A percentile compares a stretch with the other conserved stretches of the same genome.
Evolutionary conservation across 2,113 vertebrate genomes (phyloP).

Genomic region (Girardinichthys multiradiatus): DNA sequence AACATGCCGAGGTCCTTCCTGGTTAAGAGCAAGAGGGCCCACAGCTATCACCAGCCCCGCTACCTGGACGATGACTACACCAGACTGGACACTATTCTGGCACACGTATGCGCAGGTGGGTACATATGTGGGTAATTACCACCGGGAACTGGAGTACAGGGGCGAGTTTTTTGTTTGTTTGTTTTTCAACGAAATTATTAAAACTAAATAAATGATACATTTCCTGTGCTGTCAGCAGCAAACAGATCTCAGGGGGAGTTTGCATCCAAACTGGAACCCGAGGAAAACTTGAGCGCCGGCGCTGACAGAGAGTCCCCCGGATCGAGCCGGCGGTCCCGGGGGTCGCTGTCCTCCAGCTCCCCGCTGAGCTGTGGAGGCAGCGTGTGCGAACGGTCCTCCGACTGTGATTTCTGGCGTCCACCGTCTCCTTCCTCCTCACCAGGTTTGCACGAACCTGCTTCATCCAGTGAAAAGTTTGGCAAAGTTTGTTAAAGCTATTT

Average conservation of each 20-base stretch:
- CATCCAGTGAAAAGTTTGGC: neutral
- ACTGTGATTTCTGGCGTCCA: constrained; percentile 92
- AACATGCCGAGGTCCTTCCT: constrained; percentile 96
- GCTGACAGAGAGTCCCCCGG: constrained; percentile 80
- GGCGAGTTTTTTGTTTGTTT: too few species aligned
- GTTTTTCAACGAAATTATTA: too few species aligned
- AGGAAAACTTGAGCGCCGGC: constrained; percentile 50
- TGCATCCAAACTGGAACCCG: constrained; percentile 43
- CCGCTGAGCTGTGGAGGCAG: constrained; percentile 87
- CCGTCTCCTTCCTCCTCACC: constrained; percentile 92
- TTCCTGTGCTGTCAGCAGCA: constrained; percentile 47
- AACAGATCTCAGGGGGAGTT: constrained; percentile 64
- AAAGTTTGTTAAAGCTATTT: neutral
- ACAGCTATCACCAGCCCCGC: constrained; percentile 96
- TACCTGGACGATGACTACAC: constrained; percentile 84
- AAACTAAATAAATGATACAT: neutral
- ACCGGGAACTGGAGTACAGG: neutral
- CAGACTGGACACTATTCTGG: constrained; percentile 80
- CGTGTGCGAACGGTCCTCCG: constrained; percentile 84
- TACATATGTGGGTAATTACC: constrained; percentile 55
- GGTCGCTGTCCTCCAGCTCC: constrained; percentile 82
- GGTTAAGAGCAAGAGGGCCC: constrained; percentile 96
- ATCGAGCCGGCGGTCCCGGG: constrained; percentile 57
- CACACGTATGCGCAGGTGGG: constrained; percentile 87
- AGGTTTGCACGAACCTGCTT: constrained; percentile 74